phyloP scores from a whole-genome alignment of 1,140 invertebrate species.

The Zaprionus gabonicus region DNA sequence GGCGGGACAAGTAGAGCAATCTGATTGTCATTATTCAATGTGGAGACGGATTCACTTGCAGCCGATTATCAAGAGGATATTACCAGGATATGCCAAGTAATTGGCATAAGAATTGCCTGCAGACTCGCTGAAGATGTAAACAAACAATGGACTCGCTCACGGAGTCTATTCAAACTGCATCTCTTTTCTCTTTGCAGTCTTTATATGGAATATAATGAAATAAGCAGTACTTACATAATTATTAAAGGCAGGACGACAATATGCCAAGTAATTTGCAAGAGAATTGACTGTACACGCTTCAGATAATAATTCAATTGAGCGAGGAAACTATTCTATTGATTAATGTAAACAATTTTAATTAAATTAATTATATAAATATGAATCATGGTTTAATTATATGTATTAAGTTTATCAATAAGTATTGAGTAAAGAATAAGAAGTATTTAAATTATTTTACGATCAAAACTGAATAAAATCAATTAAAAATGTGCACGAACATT shows the following conservation, averaged over 20 bases:
- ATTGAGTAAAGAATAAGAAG: too few species aligned
- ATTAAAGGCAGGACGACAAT: too few species aligned
- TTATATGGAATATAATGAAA: not conserved
- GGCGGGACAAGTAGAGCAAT: not conserved
- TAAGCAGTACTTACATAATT: not conserved
- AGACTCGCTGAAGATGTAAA: not conserved
- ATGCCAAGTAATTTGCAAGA: not conserved
- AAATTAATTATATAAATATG: too few species aligned
- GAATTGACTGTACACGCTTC: not conserved
- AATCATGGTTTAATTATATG: too few species aligned
- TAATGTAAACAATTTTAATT: too few species aligned
- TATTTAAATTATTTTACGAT: too few species aligned
- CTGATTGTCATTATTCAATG: conserved; percentile 2
- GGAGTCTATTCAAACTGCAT: not conserved
- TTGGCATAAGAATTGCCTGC: conserved; percentile 2
- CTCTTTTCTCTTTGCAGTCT: not conserved
- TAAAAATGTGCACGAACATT: too few species aligned
- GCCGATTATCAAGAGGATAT: conserved; percentile 6
- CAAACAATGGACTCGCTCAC: not conserved
- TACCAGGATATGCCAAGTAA: conserved; percentile 1
- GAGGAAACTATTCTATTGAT: too few species aligned
- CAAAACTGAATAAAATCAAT: too few species aligned
- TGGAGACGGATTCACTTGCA: conserved; percentile 1
- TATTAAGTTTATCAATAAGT: too few species aligned
- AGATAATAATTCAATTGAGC: too few species aligned